Conservation (phyloP, 2,797 vertebrate genomes). For the Argyrosomus regius region DNA sequence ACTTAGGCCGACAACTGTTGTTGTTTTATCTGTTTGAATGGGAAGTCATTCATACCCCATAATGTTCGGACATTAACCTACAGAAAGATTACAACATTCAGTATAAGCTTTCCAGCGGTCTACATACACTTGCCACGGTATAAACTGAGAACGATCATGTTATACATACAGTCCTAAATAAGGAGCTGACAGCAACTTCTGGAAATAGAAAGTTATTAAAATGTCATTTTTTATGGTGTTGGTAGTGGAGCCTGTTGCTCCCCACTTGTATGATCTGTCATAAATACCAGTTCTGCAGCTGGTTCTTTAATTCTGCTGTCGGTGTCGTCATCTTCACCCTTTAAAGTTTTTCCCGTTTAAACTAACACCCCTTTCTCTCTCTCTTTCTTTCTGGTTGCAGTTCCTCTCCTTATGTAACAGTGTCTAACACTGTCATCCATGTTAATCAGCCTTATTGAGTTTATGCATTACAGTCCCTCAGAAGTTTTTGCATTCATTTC, state of each 20-base stretch:
- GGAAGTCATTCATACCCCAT: background rate
- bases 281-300: constrained; percentile 65
- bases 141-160: constrained; percentile 17
- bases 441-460: constrained; percentile 4
- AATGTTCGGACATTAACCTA: background rate
- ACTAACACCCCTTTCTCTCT: constrained; percentile 11
- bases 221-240: constrained; percentile 57
- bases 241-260: constrained; percentile 35
- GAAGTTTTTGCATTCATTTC: constrained; percentile 7
- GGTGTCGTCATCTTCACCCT: constrained; percentile 51
- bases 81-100: background rate
- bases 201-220: constrained; percentile 61
- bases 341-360: constrained; percentile 47
- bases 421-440: constrained; percentile 1
- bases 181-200: constrained; percentile 37
- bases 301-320: constrained; percentile 46
- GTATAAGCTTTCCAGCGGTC: background rate
- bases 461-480: constrained; percentile 6
- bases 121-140: constrained; percentile 1
- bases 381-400: constrained; percentile 14
- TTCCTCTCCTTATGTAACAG: constrained; percentile 23
- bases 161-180: background rate
- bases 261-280: constrained; percentile 55
- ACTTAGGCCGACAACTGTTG: too few species aligned
- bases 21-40: background rate